A percentile compares a stretch with the other conserved stretches of the same genome.
These are phyloP conservation scores for Rotaria sp. DNA, from an alignment of 2,888 invertebrate genomes.

Conservation along the genomic window DNA sequence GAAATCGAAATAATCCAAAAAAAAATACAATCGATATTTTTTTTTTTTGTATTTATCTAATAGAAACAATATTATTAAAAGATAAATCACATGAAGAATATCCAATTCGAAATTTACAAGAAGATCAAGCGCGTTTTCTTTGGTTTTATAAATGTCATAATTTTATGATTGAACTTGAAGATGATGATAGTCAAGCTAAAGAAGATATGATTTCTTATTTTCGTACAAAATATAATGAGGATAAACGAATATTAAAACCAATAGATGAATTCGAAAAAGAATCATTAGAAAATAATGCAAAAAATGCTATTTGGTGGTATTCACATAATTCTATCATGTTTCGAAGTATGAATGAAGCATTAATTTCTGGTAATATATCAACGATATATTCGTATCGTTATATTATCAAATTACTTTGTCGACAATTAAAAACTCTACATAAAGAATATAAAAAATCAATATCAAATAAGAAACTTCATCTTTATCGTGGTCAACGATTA, in stretches of 20 bases:
- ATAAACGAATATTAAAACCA: neutral
- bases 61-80: neutral
- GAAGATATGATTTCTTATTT: neutral
- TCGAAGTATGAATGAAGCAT: neutral
- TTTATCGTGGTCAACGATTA: neutral
- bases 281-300: neutral
- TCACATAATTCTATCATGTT: neutral
- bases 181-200: neutral
- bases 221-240: neutral
- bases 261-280: neutral
- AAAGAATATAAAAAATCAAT: neutral
- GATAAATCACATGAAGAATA: neutral
- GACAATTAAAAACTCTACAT: neutral
- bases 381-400: neutral
- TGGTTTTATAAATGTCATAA: neutral
- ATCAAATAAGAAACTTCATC: neutral
- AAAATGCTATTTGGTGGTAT: neutral
- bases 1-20: no score
- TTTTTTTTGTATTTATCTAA: no score
- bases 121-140: neutral
- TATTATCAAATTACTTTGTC: neutral
- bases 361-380: neutral
- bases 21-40: no score
- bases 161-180: neutral
- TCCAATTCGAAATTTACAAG: neutral